A percentile compares a stretch with the other conserved stretches of the same genome.
Conservation (phyloP, 2,113 vertebrate species). For the Rhagologus leucostigma region DNA sequence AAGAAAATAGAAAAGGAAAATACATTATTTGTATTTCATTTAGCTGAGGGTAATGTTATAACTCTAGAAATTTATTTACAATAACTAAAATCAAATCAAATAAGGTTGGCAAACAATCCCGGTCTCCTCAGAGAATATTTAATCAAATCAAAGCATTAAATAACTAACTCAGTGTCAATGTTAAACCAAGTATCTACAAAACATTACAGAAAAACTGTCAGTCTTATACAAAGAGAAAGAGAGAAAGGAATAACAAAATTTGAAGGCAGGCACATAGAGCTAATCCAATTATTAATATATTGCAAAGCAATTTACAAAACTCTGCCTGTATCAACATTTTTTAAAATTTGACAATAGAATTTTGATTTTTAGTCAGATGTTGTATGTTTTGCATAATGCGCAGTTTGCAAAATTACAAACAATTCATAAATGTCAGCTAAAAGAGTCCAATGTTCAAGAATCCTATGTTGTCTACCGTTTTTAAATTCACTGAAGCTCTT, state of each 20-base stretch:
- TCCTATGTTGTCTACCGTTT: neutral
- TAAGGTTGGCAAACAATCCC: neutral
- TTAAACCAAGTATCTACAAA: neutral
- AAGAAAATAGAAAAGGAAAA: constrained; percentile 39
- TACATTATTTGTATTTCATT: constrained; percentile 30
- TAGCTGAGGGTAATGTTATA: neutral
- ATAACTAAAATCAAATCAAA: neutral
- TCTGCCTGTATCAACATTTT: neutral
- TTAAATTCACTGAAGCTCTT: neutral
- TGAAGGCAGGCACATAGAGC: neutral
- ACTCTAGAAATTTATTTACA: neutral
- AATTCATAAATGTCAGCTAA: neutral
- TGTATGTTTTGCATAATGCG: neutral
- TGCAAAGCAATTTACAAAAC: neutral
- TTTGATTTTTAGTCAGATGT: neutral
- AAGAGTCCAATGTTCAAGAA: neutral
- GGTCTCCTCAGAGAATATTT: neutral
- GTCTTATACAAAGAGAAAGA: neutral
- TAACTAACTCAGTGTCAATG: neutral
- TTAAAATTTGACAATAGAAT: neutral
- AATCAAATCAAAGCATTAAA: neutral
- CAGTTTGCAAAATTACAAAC: neutral
- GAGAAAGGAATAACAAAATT: neutral
- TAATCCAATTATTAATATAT: neutral
- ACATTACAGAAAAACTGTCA: neutral